Conservation (phyloP, 2,888 invertebrate genomes). For the Balanococcus diminutus region DNA sequence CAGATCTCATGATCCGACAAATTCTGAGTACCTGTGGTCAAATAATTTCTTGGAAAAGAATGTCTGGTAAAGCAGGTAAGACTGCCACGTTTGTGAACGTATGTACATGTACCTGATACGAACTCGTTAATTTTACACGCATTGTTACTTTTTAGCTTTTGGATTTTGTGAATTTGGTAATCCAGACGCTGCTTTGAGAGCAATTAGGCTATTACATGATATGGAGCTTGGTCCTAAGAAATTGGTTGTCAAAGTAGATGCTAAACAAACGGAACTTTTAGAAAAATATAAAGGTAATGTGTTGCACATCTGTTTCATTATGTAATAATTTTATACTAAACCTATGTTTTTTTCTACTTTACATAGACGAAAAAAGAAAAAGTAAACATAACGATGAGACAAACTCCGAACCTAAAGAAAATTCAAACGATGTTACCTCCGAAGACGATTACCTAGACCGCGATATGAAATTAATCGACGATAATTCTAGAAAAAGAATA, state of each 20-base stretch:
- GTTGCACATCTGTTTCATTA: not conserved
- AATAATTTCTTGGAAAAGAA: constrained; percentile 95
- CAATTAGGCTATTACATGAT: constrained; percentile 90
- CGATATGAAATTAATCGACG: constrained; percentile 75
- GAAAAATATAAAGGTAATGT: constrained; percentile 87
- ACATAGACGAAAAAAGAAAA: constrained; percentile 43
- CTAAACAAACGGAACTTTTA: constrained; percentile 91
- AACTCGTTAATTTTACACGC: not conserved
- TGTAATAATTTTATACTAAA: not conserved
- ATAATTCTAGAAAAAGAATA: constrained; percentile 77
- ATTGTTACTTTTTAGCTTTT: constrained; percentile 69
- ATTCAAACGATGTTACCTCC: constrained; percentile 63
- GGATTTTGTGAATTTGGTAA: constrained; percentile 97
- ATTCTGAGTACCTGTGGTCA: constrained; percentile 92
- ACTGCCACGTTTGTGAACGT: not conserved
- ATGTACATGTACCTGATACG: not conserved
- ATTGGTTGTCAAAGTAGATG: constrained; percentile 94
- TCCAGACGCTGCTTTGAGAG: constrained; percentile 93
- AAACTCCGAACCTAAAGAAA: constrained; percentile 61
- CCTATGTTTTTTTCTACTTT: not conserved
- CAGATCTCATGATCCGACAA: constrained; percentile 92
- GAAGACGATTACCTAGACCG: constrained; percentile 76
- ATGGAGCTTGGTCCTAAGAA: constrained; percentile 91
- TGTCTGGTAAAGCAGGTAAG: constrained; percentile 67
- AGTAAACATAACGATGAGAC: constrained; percentile 65